Percentiles rank a stretch among this genome's conserved stretches.
Evolutionary conservation across 2,797 vertebrate species (phyloP).

Genomic region (Spondyliosoma cantharus): DNA sequence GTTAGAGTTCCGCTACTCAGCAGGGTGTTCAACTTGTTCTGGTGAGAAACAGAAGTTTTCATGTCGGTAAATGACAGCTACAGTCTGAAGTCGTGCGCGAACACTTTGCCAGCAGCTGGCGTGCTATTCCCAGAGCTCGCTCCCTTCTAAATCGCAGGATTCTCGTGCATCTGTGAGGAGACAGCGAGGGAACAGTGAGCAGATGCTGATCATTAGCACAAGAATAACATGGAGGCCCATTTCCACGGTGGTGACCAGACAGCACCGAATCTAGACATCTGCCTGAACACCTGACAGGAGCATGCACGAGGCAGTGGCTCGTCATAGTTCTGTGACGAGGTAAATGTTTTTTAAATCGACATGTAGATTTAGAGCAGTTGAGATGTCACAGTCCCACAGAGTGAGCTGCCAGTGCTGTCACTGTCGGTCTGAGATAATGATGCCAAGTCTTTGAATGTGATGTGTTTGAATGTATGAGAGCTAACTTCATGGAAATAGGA

Average conservation of each 20-base stretch:
- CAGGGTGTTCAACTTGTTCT: slow-evolving; percentile 1
- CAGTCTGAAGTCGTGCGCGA: slow-evolving; percentile 15
- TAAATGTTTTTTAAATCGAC: background rate
- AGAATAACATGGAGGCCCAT: slow-evolving; percentile 43
- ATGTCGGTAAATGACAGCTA: slow-evolving; percentile 19
- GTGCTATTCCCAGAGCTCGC: slow-evolving; percentile 55
- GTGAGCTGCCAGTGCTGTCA: background rate
- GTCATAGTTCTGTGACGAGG: background rate
- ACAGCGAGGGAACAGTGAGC: slow-evolving; percentile 59
- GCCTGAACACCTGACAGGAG: slow-evolving; percentile 34
- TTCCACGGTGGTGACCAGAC: slow-evolving; percentile 31
- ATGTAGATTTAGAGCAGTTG: background rate
- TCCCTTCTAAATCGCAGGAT: slow-evolving; percentile 55
- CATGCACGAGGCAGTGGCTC: background rate
- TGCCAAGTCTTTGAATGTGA: too few species aligned
- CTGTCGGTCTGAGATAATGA: background rate
- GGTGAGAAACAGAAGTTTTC: slow-evolving; percentile 8
- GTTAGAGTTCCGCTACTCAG: background rate
- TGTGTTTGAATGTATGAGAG: background rate
- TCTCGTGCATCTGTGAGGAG: slow-evolving; percentile 58
- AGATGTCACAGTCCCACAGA: background rate
- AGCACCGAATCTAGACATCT: slow-evolving; percentile 46
- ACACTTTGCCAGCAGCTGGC: slow-evolving; percentile 63
- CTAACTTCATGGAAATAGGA: background rate
- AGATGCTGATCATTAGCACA: slow-evolving; percentile 76